These are phyloP conservation scores for Ashinkailepas kermadecensis DNA, from an alignment of 2,888 invertebrate species.

Conservation along the genomic window DNA sequence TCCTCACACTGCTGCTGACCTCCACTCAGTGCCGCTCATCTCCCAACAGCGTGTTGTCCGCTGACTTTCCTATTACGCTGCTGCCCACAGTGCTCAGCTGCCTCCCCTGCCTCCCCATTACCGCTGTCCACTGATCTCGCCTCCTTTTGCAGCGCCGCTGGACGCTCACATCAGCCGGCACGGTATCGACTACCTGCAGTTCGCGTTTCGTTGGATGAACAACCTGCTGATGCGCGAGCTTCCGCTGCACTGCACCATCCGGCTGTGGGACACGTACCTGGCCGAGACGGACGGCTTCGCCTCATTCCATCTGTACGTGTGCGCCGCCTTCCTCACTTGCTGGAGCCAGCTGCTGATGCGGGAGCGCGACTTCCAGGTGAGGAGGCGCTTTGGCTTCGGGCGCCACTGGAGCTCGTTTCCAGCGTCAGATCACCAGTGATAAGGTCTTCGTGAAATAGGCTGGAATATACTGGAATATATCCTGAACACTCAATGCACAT, in stretches of 20 bases:
- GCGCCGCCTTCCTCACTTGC: conserved; percentile 94
- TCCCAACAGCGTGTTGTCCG: too few relatives aligned
- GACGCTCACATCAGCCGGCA: conserved; percentile 87
- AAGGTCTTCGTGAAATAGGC: too few relatives aligned
- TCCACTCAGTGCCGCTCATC: too few relatives aligned
- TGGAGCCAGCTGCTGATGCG: conserved; percentile 83
- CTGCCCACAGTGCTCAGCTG: too few relatives aligned
- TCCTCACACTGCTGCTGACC: too few relatives aligned
- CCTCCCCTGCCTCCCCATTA: too few relatives aligned
- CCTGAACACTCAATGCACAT: not conserved
- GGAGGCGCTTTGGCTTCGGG: not conserved
- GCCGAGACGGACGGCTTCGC: conserved; percentile 95
- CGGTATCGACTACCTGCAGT: conserved; percentile 96
- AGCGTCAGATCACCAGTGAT: too few relatives aligned
- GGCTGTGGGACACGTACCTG: conserved; percentile 98
- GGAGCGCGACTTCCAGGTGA: conserved; percentile 91
- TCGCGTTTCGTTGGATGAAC: conserved; percentile 99
- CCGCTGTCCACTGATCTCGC: too few relatives aligned
- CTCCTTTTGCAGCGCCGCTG: conserved; percentile 54
- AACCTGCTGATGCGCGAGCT: conserved; percentile 95
- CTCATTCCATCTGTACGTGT: conserved; percentile 95
- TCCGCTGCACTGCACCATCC: conserved; percentile 89
- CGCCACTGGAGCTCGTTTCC: too few relatives aligned
- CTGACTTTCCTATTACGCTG: too few relatives aligned
- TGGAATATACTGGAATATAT: too few relatives aligned